phyloP scores from a whole-genome alignment of 2,797 vertebrate species.

The Ptychobarbus kaznakovi region DNA sequence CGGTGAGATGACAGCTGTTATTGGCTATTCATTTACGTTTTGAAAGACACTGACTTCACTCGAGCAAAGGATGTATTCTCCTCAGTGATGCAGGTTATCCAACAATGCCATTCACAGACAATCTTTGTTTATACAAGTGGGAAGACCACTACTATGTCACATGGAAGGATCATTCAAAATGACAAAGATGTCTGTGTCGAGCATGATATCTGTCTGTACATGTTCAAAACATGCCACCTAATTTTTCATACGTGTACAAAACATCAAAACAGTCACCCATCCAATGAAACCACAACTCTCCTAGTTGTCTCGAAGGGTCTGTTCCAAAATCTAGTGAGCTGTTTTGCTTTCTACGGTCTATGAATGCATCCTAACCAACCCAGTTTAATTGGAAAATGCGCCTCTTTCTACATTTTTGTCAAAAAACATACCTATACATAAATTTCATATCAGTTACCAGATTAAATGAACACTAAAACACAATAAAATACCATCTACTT shows the following conservation, averaged over 20 bases:
- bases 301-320: neutral
- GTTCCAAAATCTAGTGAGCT: neutral
- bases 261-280: neutral
- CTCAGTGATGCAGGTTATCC: neutral
- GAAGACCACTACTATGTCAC: neutral
- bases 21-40: slow-evolving; percentile 52
- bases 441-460: neutral
- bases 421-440: neutral
- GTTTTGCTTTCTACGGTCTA: neutral
- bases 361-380: neutral
- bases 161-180: neutral
- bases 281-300: neutral
- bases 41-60: slow-evolving; percentile 25
- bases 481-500: neutral
- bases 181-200: neutral
- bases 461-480: neutral
- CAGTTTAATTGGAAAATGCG: neutral
- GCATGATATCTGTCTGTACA: neutral
- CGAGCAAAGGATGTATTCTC: neutral
- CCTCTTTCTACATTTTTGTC: too few species aligned
- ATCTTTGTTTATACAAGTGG: neutral
- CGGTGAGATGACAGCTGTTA: slow-evolving; percentile 52
- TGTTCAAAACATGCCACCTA: neutral
- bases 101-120: neutral
- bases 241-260: neutral